Base-by-base conservation (phyloP, 2,113 vertebrate species). In the Micromys minutus region DNA sequence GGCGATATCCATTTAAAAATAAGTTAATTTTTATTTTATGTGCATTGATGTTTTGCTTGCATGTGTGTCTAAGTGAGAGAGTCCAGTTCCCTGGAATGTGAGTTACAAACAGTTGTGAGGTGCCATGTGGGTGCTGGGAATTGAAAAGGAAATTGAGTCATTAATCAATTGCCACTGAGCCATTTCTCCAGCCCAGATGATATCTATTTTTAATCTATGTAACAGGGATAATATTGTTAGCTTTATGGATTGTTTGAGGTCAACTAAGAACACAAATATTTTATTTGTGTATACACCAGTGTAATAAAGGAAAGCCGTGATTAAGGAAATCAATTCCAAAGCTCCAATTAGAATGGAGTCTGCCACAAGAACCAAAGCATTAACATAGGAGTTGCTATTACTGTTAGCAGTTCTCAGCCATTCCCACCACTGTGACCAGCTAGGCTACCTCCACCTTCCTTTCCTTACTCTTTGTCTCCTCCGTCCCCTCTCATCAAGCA, bases 231-330 rank as follows among this genome's bases (percentile, higher is more conserved):
- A 0, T 74, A 91, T 45, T 47, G 39, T 47, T 76, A 39, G 50
- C 85, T 97, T 74, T 95, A 91, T 87, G 59, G 15, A 61, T 50
- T 95, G 45, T 29, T 94, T 42, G 34, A 95, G 87, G 42, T 84
- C 36, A 63, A 77, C 87, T 85, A 50, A 55, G 22, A 91, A 89
- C 22, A 79, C 26, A 94, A 71, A 86, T 57, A 92, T 39, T 91
- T 52, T 42, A 45, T 81, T 76, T 76, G 59, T 61, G 74, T 75
- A 77, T 34, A 74, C 19, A 87, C 31, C 63, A 90, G 10, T 39
- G n/a, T 90, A 92, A 12, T 91, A 86, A 89, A 34, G 69, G 74
- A 95, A 95, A 91, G 34, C 29, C 90, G 45, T 50, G 72, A 50
- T 76, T 79, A 96, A 71, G 83, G 13, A 87, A 94, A 94, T 86